These are phyloP conservation scores for Danio albolineatus DNA, from an alignment of 2,797 vertebrate genomes.

Conservation along the genomic window DNA sequence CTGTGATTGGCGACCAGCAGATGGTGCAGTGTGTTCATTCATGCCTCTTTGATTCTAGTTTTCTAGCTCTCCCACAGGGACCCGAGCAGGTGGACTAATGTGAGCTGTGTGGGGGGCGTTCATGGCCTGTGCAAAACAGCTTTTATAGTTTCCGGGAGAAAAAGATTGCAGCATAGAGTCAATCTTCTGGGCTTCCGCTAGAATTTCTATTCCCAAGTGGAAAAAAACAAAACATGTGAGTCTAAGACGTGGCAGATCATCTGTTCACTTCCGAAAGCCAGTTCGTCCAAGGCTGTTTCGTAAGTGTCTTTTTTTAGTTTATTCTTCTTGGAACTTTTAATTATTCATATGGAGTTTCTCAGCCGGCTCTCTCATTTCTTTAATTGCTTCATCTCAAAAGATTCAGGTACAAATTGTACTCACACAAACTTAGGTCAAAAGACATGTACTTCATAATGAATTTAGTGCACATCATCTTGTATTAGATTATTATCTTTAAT, in stretches of 20 bases:
- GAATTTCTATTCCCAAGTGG: neutral
- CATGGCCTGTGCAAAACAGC: neutral
- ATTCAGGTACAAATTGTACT: neutral
- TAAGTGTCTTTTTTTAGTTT: neutral
- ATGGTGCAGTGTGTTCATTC: conserved; percentile 37
- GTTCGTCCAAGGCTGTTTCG: neutral
- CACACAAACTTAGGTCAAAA: neutral
- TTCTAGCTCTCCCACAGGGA: neutral
- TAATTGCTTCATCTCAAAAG: neutral
- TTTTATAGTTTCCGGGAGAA: conserved; percentile 1
- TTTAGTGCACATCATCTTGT: neutral
- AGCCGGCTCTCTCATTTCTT: neutral
- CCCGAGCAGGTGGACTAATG: neutral
- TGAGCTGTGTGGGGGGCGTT: conserved; percentile 2
- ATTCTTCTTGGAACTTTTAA: neutral
- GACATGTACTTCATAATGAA: neutral
- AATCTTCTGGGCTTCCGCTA: neutral
- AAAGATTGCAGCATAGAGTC: neutral
- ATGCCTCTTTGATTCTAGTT: neutral
- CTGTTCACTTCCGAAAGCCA: neutral
- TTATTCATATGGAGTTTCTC: neutral
- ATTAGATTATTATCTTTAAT: neutral
- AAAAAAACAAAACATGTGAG: neutral
- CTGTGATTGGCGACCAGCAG: conserved; percentile 52
- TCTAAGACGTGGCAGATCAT: conserved; percentile 3